Conservation (phyloP, 2,797 vertebrate species). For the Melanotaenia nigrans region DNA sequence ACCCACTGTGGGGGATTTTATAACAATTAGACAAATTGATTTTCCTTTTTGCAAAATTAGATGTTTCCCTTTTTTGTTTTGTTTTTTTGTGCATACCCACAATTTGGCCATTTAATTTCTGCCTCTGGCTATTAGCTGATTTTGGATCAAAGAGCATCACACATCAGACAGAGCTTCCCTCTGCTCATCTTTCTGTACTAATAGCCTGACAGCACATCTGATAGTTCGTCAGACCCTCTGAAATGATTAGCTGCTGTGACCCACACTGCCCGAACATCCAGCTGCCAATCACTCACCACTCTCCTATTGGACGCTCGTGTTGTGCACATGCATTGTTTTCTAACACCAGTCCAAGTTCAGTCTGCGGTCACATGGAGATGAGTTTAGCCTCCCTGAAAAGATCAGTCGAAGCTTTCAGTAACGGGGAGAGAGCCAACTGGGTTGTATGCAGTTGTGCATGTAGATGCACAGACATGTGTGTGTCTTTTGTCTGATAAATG, state of each 20-base stretch:
- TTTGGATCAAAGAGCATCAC: conserved; percentile 5
- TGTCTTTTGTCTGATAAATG: conserved; percentile 48
- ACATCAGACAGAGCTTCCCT: conserved; percentile 12
- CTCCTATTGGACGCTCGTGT: conserved; percentile 4
- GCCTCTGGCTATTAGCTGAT: neutral
- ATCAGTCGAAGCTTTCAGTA: conserved; percentile 51
- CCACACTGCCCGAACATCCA: conserved; percentile 15
- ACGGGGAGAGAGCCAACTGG: conserved; percentile 50
- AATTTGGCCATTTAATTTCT: neutral
- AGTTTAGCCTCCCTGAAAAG: conserved; percentile 47
- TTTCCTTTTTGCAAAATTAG: too few species aligned
- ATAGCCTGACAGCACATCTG: conserved; percentile 26
- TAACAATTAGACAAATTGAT: neutral
- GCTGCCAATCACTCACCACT: conserved; percentile 34
- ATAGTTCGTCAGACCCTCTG: conserved; percentile 17
- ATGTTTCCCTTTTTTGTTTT: neutral
- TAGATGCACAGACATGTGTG: conserved; percentile 30
- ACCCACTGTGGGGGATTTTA: neutral
- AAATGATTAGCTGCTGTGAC: conserved; percentile 26
- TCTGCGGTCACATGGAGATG: conserved; percentile 43
- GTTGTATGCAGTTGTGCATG: conserved; percentile 23
- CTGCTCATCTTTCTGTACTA: conserved; percentile 7
- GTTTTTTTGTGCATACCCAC: neutral
- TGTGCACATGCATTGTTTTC: conserved; percentile 11
- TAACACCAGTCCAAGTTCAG: conserved; percentile 45